A percentile compares a stretch with the other conserved stretches of the same genome.
These are phyloP conservation scores for Neocrepidodera transversa DNA, from an alignment of 2,888 invertebrate species.

Conservation along the genomic window DNA sequence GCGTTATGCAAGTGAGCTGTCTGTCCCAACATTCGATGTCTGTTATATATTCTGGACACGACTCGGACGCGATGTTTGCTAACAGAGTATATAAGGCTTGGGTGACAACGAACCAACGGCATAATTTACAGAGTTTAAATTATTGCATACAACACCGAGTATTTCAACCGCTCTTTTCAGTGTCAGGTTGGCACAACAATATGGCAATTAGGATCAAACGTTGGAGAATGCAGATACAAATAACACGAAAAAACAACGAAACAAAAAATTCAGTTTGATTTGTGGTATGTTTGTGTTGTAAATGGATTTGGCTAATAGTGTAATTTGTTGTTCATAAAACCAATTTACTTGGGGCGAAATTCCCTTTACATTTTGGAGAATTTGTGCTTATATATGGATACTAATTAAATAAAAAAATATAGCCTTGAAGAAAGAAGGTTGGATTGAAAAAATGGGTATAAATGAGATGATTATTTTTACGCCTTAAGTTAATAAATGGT, in stretches of 20 bases:
- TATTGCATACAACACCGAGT: slow-evolving; percentile 31
- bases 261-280: slow-evolving; percentile 9
- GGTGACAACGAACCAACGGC: slow-evolving; percentile 31
- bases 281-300: not conserved
- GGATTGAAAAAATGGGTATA: too few species aligned
- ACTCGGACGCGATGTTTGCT: slow-evolving; percentile 35
- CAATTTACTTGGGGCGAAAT: not conserved
- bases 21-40: slow-evolving; percentile 25
- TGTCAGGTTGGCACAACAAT: slow-evolving; percentile 7
- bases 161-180: slow-evolving; percentile 17
- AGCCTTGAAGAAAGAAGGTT: too few species aligned
- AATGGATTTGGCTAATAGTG: slow-evolving; percentile 7
- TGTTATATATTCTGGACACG: slow-evolving; percentile 39
- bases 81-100: slow-evolving; percentile 36
- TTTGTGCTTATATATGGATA: too few species aligned
- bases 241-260: not conserved
- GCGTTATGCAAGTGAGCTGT: slow-evolving; percentile 32
- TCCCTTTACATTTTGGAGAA: too few species aligned
- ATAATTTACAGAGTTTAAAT: slow-evolving; percentile 35
- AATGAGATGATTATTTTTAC: too few species aligned
- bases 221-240: not conserved
- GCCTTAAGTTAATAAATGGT: too few species aligned
- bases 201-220: slow-evolving; percentile 1
- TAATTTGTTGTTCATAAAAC: slow-evolving; percentile 1
- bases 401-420: not conserved